Evolutionary conservation across 2,797 vertebrate genomes (phyloP).

Genomic region (Morelia viridis): DNA sequence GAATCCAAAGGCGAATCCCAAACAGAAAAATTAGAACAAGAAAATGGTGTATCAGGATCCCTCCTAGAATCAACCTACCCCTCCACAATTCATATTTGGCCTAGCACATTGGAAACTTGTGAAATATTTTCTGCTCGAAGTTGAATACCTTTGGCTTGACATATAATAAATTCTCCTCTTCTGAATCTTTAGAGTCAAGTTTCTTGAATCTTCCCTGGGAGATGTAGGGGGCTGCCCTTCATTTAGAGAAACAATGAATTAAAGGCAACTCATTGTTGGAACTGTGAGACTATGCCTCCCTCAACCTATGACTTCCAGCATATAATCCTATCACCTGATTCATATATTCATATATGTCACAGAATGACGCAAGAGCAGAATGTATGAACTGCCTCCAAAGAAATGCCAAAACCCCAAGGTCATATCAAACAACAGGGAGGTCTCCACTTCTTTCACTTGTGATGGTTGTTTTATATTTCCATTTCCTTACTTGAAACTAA

Average conservation of each 20-base stretch:
- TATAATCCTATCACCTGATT: not conserved
- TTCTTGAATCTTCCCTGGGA: not conserved
- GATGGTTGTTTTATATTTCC: not conserved
- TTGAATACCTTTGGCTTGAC: not conserved
- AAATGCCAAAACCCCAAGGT: not conserved
- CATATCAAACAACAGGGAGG: not conserved
- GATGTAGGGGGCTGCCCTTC: not conserved
- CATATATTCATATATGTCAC: not conserved
- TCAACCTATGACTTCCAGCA: conserved; percentile 2
- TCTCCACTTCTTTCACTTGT: not conserved
- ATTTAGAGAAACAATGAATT: not conserved
- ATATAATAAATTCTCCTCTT: not conserved
- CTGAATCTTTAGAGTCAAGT: not conserved
- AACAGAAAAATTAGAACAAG: not conserved
- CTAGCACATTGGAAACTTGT: not conserved
- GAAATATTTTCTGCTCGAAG: not conserved
- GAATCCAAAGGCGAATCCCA: not conserved
- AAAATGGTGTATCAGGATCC: not conserved
- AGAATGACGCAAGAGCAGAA: not conserved
- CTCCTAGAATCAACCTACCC: not conserved
- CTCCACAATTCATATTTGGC: not conserved
- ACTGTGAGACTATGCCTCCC: not conserved
- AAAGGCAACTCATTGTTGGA: accelerated
- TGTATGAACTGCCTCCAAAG: not conserved
- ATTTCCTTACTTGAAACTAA: not conserved